Evolutionary conservation across 2,113 vertebrate genomes (phyloP).

Genomic region (Benitochromis conjunctus): DNA sequence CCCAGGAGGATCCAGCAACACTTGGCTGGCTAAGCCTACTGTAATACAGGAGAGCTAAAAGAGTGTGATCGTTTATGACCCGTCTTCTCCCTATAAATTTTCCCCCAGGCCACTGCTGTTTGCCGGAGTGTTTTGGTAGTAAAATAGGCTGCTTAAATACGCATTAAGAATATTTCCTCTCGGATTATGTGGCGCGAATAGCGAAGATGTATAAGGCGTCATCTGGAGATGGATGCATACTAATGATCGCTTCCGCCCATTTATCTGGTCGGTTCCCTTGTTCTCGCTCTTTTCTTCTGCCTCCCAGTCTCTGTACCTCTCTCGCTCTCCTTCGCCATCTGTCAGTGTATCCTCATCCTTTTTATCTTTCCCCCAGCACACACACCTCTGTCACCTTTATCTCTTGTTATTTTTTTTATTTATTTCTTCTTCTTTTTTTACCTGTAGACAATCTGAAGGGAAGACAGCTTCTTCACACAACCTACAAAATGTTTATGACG

Average conservation of each 20-base stretch:
- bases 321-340: conserved; percentile 45
- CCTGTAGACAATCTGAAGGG: conserved; percentile 83
- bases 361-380: conserved; percentile 36
- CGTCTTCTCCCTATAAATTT: conserved; percentile 1
- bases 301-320: not conserved
- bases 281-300: conserved; percentile 1
- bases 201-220: conserved; percentile 16
- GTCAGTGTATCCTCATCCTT: conserved; percentile 46
- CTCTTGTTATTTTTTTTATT: conserved; percentile 11
- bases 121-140: conserved; percentile 14
- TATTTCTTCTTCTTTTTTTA: not conserved
- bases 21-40: not conserved
- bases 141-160: conserved; percentile 46
- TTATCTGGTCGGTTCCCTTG: conserved; percentile 22
- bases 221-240: conserved; percentile 42
- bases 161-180: conserved; percentile 34
- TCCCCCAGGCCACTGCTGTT: not conserved
- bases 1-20: not conserved
- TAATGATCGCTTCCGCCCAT: conserved; percentile 2
- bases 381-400: conserved; percentile 3
- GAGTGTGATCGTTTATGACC: conserved; percentile 14
- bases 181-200: not conserved
- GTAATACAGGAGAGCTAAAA: not conserved
- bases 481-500: conserved; percentile 94
- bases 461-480: conserved; percentile 87